Evolutionary conservation across 1,140 invertebrate genomes (phyloP), one percentile per base, ranked within the genome.

Genomic region (Nephotettix cincticeps): DNA sequence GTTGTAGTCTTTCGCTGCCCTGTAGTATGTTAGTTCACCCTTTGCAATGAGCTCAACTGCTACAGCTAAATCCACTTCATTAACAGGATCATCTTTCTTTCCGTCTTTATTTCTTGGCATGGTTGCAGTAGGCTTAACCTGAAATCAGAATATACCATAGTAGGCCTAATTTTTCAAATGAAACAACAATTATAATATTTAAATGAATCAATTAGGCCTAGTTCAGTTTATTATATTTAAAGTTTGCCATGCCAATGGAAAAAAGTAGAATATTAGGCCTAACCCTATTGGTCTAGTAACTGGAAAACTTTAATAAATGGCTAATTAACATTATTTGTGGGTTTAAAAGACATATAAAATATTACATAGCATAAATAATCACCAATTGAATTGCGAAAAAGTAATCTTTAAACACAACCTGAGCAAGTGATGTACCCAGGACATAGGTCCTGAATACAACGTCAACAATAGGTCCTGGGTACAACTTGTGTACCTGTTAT

Each of bases 71-170:
- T 61, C 56, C n/a, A 61, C 56, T 61, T 61, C 9, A 61, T 61
- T 61, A 6, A 61, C 29, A 1, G 56, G 56, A 28, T 61, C 56
- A 23, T 29, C 56, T 61, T 61, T 61, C 56, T 61, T 61, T 23
- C 56, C 56, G 25, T 61, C 56, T 61, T 61, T 61, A 61, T 23
- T 61, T 29, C 56, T 61, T 61, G 56, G 56, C 56, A 61, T 61
- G 56, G 29, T 61, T 6, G 21, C 56, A 14, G 56, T 61, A 61
- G 56, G 21, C 56, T 61, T 61, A 36, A 61, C 56, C 56, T 61
- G 56, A 61, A 61, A 61, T 61, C 29, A 61, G 32, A 61, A 61
- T 21, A 61, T 61, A 61, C 56, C 56, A 21, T 61, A 61, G n/a
- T 61, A 23, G 56, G 32, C 32, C 32, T 36, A 36, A 14, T 14